Percentiles rank a stretch among this genome's conserved stretches.
Evolutionary conservation across 2,113 vertebrate species (phyloP).

Genomic region (Meriones unguiculatus): DNA sequence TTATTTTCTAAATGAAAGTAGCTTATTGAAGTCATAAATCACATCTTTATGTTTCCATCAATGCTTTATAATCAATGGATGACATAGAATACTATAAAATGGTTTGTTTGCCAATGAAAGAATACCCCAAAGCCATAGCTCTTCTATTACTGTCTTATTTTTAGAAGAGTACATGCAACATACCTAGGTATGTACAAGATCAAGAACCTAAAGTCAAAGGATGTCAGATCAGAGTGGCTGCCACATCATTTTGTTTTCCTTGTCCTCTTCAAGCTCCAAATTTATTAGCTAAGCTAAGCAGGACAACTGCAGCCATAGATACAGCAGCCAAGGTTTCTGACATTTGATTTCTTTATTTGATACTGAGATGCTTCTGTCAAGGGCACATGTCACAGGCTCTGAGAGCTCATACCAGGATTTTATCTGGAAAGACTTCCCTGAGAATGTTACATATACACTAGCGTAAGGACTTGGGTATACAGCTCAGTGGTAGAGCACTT

Average conservation of each 20-base stretch:
- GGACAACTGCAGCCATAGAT: too few species aligned
- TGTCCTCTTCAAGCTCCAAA: neutral
- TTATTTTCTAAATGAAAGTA: slow-evolving; percentile 49
- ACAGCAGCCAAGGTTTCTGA: neutral
- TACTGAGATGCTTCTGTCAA: neutral
- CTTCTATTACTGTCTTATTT: slow-evolving; percentile 1
- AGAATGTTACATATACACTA: neutral
- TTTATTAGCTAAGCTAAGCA: too few species aligned
- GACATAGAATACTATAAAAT: slow-evolving; percentile 38
- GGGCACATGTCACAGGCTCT: neutral
- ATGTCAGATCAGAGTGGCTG: neutral
- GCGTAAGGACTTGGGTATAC: neutral
- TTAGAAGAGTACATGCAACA: neutral
- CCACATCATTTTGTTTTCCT: neutral
- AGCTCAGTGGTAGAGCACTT: neutral
- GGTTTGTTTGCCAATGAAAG: slow-evolving; percentile 19
- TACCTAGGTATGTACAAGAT: neutral
- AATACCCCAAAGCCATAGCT: neutral
- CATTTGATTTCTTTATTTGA: neutral
- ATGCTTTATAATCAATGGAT: slow-evolving; percentile 26
- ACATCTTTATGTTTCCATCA: slow-evolving; percentile 24
- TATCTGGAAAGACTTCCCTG: neutral
- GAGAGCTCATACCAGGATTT: neutral
- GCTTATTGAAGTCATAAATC: neutral
- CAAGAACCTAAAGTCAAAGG: neutral